phyloP scores from a whole-genome alignment of 2,888 invertebrate species.

The Calliphora vomitoria region DNA sequence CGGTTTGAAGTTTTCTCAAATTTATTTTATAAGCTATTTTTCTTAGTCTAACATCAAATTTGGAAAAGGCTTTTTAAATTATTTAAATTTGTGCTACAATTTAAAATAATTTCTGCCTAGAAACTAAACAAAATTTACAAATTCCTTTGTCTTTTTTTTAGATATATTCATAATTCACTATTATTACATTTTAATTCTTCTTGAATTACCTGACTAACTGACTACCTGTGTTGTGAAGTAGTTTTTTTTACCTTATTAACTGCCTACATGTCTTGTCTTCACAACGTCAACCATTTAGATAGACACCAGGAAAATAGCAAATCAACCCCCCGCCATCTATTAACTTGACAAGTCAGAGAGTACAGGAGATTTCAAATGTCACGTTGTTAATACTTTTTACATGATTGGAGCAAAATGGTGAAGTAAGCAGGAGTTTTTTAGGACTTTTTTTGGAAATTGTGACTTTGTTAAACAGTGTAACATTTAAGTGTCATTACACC shows the following conservation, averaged over 20 bases:
- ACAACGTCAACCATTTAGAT: constrained; percentile 12
- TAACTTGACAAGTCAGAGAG: constrained; percentile 32
- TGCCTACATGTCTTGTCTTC: constrained; percentile 8
- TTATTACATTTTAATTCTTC: constrained; percentile 53
- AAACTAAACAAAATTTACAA: too few species aligned
- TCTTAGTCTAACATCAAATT: too few species aligned
- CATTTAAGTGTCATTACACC: constrained; percentile 56
- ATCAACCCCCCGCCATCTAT: constrained; percentile 9
- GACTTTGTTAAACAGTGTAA: background rate
- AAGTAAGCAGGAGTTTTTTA: constrained; percentile 12
- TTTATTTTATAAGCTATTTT: too few species aligned
- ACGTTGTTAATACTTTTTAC: constrained; percentile 51
- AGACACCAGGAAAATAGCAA: background rate
- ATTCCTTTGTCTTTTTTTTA: too few species aligned
- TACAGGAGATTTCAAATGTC: constrained; percentile 51
- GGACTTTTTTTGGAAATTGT: background rate
- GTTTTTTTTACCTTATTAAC: constrained; percentile 15
- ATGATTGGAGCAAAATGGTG: constrained; percentile 5
- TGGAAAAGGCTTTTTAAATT: too few species aligned
- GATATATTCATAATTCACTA: background rate
- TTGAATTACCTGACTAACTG: constrained; percentile 7
- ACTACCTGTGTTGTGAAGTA: background rate
- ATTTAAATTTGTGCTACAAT: too few species aligned
- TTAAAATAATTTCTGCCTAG: too few species aligned
- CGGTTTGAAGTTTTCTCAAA: too few species aligned